Percentiles rank a stretch among this genome's conserved stretches.
Conservation (phyloP, 2,113 vertebrate species). For the Ascaphus truei region DNA sequence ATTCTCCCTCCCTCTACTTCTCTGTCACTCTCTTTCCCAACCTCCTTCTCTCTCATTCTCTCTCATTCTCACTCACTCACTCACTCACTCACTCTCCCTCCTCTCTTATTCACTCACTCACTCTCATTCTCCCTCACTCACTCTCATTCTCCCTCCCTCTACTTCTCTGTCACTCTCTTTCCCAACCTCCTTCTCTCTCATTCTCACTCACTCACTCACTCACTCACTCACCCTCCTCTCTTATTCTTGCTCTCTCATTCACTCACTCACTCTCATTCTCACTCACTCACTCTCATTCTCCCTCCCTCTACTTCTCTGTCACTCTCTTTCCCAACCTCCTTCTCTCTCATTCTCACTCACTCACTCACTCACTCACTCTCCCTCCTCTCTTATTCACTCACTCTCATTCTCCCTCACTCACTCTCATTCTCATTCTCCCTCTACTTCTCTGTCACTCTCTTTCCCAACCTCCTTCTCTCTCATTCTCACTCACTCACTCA, state of each 20-base stretch:
- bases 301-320: not conserved
- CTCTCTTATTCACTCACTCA: not conserved
- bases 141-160: not conserved
- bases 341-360: no score
- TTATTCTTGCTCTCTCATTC: no score
- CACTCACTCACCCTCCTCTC: not conserved
- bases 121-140: not conserved
- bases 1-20: not conserved
- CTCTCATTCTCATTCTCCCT: no score
- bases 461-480: not conserved
- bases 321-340: no score
- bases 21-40: not conserved
- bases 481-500: not conserved
- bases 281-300: not conserved
- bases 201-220: not conserved
- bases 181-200: not conserved
- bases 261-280: not conserved
- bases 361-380: no score
- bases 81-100: not conserved
- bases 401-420: no score
- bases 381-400: no score
- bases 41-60: not conserved
- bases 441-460: no score
- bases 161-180: not conserved
- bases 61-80: not conserved